These are phyloP conservation scores for Pherbina coryleti DNA, from an alignment of 2,888 invertebrate species.

Conservation along the genomic window DNA sequence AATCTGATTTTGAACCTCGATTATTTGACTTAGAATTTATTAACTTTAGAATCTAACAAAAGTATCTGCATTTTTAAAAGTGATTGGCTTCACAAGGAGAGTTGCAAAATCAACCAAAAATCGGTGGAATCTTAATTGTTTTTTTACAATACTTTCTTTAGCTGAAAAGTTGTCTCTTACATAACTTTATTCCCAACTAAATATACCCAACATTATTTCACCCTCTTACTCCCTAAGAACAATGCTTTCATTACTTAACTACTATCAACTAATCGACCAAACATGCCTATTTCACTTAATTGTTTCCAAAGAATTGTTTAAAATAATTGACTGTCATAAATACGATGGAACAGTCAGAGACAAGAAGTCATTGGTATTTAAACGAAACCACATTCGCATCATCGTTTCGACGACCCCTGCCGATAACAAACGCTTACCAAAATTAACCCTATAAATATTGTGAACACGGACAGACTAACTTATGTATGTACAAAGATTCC, in stretches of 20 bases:
- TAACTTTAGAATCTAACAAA: too few species aligned
- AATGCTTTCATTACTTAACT: not conserved
- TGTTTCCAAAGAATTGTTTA: constrained; percentile 24
- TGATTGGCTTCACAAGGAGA: too few species aligned
- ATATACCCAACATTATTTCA: not conserved
- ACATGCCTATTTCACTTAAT: constrained; percentile 29
- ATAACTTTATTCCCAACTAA: too few species aligned
- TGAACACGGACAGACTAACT: not conserved
- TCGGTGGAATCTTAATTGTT: too few species aligned
- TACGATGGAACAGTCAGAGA: not conserved
- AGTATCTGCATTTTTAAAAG: too few species aligned
- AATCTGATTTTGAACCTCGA: too few species aligned
- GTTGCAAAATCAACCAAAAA: too few species aligned
- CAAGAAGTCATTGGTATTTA: not conserved
- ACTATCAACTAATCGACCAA: constrained; percentile 30
- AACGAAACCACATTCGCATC: not conserved
- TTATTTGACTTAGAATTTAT: too few species aligned
- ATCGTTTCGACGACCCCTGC: not conserved
- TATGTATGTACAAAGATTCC: not conserved
- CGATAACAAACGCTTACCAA: not conserved
- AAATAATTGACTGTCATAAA: constrained; percentile 38
- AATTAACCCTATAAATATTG: too few species aligned
- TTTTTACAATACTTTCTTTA: too few species aligned
- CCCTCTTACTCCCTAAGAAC: not conserved
- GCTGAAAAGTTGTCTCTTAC: too few species aligned